Evolutionary conservation across 2,113 vertebrate genomes (phyloP).

Genomic region (Vidua macroura): DNA sequence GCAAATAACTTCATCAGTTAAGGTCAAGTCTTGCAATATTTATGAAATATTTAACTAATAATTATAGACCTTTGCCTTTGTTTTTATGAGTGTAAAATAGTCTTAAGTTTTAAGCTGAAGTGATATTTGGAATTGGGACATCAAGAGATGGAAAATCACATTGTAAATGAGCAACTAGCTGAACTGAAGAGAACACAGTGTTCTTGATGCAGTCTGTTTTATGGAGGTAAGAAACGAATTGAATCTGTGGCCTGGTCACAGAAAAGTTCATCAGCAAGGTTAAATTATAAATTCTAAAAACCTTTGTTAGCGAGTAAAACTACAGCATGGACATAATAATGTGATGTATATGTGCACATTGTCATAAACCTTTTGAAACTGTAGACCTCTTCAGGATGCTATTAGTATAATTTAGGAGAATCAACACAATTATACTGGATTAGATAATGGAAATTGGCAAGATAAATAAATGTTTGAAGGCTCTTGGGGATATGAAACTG

Average conservation of each 20-base stretch:
- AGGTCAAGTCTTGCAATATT: background rate
- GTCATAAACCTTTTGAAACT: constrained; percentile 22
- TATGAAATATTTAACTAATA: background rate
- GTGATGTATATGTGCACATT: constrained; percentile 7
- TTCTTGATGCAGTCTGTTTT: background rate
- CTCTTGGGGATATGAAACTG: constrained; percentile 15
- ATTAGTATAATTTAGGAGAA: constrained; percentile 45
- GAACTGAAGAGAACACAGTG: background rate
- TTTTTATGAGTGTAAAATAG: background rate
- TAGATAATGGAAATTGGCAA: constrained; percentile 62
- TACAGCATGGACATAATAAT: constrained; percentile 1
- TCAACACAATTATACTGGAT: constrained; percentile 52
- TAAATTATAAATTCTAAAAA: constrained; percentile 31
- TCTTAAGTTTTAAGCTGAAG: background rate
- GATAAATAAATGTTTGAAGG: constrained; percentile 51
- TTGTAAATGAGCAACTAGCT: background rate
- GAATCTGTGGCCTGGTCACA: background rate
- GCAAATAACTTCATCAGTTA: background rate
- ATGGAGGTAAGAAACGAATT: background rate
- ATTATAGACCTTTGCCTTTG: background rate
- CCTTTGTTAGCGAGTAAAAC: background rate
- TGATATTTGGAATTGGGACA: background rate
- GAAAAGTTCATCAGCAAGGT: background rate
- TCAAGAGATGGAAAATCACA: background rate
- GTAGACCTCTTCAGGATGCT: background rate